Percentiles rank a stretch among this genome's conserved stretches.
Evolutionary conservation across 2,888 invertebrate species (phyloP).

Genomic region (Himalopsyche anomala): DNA sequence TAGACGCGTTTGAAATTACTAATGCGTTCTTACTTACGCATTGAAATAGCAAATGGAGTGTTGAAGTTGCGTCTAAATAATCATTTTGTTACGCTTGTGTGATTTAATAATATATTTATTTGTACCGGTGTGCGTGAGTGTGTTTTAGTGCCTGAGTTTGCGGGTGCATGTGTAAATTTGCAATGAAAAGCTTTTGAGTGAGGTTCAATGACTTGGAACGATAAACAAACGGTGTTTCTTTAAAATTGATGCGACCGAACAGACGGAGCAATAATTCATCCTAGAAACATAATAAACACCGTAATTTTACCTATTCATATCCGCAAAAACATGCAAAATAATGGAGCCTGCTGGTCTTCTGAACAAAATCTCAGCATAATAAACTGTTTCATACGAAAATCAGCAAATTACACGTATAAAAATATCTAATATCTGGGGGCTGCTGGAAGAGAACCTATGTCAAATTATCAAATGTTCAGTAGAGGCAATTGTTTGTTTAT

Average conservation of each 20-base stretch:
- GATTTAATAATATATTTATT: constrained; percentile 38
- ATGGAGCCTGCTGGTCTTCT: no score
- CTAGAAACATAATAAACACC: no score
- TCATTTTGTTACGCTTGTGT: constrained; percentile 39
- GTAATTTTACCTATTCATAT: no score
- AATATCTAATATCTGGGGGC: no score
- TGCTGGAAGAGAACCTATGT: no score
- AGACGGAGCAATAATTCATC: not conserved
- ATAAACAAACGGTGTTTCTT: constrained; percentile 34
- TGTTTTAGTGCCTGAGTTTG: constrained; percentile 39
- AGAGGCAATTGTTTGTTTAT: no score
- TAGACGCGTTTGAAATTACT: constrained; percentile 38
- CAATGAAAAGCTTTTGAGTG: constrained; percentile 42
- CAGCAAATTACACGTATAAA: no score
- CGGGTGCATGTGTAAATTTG: constrained; percentile 42
- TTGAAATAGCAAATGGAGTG: constrained; percentile 39
- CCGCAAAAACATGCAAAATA: no score
- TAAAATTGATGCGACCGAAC: not conserved
- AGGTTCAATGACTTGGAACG: constrained; percentile 37
- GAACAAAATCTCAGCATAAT: no score
- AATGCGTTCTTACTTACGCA: constrained; percentile 27
- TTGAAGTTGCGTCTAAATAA: constrained; percentile 22
- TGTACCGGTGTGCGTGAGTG: constrained; percentile 29
- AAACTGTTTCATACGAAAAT: no score
- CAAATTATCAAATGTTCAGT: no score